phyloP scores from a whole-genome alignment of 2,113 vertebrate species.

The Syngnathus typhle region DNA sequence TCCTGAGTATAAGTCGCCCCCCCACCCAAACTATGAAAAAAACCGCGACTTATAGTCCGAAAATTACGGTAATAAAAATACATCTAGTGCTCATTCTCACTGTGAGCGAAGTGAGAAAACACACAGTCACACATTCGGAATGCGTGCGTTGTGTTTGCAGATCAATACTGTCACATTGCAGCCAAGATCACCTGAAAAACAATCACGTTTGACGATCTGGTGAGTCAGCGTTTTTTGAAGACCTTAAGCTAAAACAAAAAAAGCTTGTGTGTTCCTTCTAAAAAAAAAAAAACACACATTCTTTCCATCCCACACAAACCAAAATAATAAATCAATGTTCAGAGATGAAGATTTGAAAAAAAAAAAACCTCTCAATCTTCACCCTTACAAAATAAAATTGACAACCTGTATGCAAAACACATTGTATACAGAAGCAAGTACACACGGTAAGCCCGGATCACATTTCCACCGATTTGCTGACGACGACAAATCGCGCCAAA shows the following conservation, averaged over 20 bases:
- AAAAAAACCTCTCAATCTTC: not conserved
- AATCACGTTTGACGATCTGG: conserved; percentile 43
- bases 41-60: no score
- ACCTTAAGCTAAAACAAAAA: not conserved
- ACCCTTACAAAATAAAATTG: no score
- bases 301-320: not conserved
- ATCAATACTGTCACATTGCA: conserved; percentile 60
- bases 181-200: conserved; percentile 46
- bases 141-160: not conserved
- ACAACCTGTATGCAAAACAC: no score
- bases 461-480: not conserved
- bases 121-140: not conserved
- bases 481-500: conserved; percentile 47
- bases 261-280: no score
- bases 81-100: not conserved
- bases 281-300: not conserved
- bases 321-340: no score
- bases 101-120: not conserved
- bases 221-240: conserved; percentile 34
- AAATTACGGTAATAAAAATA: no score
- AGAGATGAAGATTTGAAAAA: not conserved
- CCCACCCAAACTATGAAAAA: no score
- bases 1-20: no score
- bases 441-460: not conserved
- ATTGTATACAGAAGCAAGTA: not conserved